Evolutionary conservation across 2,888 invertebrate species (phyloP).

Genomic region (Melipona bicolor): DNA sequence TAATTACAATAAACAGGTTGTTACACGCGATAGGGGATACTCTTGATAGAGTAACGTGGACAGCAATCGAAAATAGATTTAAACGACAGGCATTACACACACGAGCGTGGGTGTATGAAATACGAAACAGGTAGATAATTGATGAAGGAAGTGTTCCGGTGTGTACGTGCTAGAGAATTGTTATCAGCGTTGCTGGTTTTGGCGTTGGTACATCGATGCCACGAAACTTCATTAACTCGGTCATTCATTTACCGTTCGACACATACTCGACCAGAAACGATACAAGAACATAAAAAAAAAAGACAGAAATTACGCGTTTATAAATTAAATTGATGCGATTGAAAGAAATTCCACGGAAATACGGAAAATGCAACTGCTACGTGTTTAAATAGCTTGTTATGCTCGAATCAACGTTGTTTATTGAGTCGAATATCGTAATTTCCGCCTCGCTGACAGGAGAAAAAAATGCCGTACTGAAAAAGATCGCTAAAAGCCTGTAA

Average conservation of each 20-base stretch:
- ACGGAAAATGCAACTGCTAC: not conserved
- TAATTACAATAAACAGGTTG: too few relatives aligned
- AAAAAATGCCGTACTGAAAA: too few relatives aligned
- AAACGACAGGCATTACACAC: not conserved
- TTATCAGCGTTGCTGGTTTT: constrained; percentile 2
- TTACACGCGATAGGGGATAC: too few relatives aligned
- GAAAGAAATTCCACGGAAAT: not conserved
- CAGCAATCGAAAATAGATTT: not conserved
- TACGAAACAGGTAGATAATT: not conserved
- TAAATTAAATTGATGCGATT: not conserved
- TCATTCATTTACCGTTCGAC: constrained; percentile 15
- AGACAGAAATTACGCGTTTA: not conserved
- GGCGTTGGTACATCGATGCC: not conserved
- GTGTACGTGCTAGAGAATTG: not conserved
- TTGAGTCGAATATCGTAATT: too few relatives aligned
- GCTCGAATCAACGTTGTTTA: not conserved
- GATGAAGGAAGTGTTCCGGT: not conserved
- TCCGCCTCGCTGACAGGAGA: too few relatives aligned
- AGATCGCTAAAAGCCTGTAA: too few relatives aligned
- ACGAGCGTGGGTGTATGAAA: not conserved
- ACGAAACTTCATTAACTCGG: constrained; percentile 25
- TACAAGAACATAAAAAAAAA: too few relatives aligned
- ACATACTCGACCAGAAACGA: not conserved
- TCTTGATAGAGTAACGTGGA: not conserved
- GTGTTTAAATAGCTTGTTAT: not conserved